These are phyloP conservation scores for Choloepus hoffmanni DNA, from an alignment of 2,113 vertebrate species.

Conservation along the genomic window DNA sequence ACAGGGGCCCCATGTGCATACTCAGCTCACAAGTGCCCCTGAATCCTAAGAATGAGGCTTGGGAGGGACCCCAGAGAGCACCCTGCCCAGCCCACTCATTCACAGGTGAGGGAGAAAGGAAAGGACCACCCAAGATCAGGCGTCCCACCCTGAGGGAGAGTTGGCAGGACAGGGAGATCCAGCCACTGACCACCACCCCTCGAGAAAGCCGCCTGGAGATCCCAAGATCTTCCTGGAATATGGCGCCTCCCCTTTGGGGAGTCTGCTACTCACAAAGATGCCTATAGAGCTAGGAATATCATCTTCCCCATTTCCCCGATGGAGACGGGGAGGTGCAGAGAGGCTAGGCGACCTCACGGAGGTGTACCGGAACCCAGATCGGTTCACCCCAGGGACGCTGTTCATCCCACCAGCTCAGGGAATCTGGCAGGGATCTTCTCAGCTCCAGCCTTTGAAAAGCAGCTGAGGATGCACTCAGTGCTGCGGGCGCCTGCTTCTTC, in stretches of 20 bases:
- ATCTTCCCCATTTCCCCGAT: background rate
- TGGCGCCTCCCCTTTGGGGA: background rate
- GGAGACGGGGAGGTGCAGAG: background rate
- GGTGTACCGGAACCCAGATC: background rate
- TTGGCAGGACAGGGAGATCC: background rate
- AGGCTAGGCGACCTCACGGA: background rate
- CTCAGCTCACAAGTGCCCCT: background rate
- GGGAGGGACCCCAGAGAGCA: background rate
- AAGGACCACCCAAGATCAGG: background rate
- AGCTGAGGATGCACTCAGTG: background rate
- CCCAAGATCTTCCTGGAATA: background rate
- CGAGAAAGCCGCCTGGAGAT: background rate
- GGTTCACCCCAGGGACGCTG: background rate
- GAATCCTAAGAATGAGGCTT: background rate
- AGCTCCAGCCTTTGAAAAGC: background rate
- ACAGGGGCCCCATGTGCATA: no score
- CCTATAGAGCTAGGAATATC: accelerated
- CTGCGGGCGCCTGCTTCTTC: background rate
- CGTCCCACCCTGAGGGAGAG: accelerated
- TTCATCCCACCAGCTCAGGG: background rate
- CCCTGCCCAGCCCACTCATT: background rate
- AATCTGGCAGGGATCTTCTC: background rate
- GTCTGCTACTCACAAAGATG: background rate
- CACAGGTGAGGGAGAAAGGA: background rate
- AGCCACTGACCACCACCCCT: background rate